Evolutionary conservation across 2,113 vertebrate species (phyloP), one percentile per base, ranked within the genome.

Genomic region (Eudyptes chrysolophus): DNA sequence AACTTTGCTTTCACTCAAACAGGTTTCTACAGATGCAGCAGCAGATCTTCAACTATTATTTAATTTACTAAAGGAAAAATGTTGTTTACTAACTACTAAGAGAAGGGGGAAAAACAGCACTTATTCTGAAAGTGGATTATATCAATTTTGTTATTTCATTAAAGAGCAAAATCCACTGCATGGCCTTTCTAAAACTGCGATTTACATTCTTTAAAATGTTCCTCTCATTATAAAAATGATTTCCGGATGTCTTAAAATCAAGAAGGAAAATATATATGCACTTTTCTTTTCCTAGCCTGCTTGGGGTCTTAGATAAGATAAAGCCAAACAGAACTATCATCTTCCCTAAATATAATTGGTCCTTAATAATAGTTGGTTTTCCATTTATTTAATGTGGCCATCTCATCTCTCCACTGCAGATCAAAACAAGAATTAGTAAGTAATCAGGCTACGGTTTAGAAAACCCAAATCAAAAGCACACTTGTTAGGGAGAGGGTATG

Each of bases 401-500:
- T 76, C 64, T 84, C 30, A 92, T 87, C 48, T 44, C 22, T 89
- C 57, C 4, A 2, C 36, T 89, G 61, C 66, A 88, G 90, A 91
- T 89, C 74, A 92, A 92, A 95, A 79, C 46, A 79, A 74, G 36
- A 80, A 85, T 88, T 92, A 80, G 27, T 76, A 60, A 82, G 54
- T 38, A 90, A 96, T 92, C 70, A 80, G 54, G n/a, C 74, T 72
- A 25, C 2, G 12, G 52, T 94, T 96, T 93, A 77, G 90, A 94
- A 94, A 94, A 92, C 64, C 16, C 26, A 95, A 86, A 91, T 92
- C 34, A 79, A 91, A 49, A 92, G 32, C 76, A 94, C 16, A 34
- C 62, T 66, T 65, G 3, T 85, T 77, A 71, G 65, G 42, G 14
- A 95, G 95, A 99, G 96, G 96, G 98, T 98, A 98, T 89, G 96